Evolutionary conservation across 2,888 invertebrate genomes (phyloP), one percentile per base, ranked within the genome.

Genomic region (Leptopterna dolabrata): DNA sequence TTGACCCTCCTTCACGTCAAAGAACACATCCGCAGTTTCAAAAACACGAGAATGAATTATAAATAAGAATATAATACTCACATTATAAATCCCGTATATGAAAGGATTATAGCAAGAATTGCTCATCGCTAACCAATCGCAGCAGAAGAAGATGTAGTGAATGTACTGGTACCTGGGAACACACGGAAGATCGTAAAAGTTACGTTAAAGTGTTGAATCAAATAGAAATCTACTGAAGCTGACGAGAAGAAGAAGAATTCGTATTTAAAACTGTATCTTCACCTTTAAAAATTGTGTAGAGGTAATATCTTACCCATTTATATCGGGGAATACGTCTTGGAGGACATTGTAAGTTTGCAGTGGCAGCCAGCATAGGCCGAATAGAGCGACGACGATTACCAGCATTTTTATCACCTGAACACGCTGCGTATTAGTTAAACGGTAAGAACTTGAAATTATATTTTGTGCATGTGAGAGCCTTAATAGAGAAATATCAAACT

Each of bases 101-200:
- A 97, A 97, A 0, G 97, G 97, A 92, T 97, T 97, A 91, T 96
- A 96, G 92, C 97, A 97, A 87, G 96, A 96, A 91, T 97, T 97
- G 91, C 96, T 96, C 96, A 97, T 97, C 0, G 96, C 96, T 91
- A 97, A 92, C 96, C 96, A 96, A 92, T 97, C 97, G 91, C 95
- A 96, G 91, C 95, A 95, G 92, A 97, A 96, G 94, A 96, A 97
- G 88, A 97, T 93, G 78, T 97, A 95, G 92, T 97, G 96, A 91
- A 97, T 96, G 91, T 95, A 96, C 90, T 93, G 93, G 91, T 96
- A 96, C 90, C 95, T 95, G 93, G 47, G 93, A 93, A 85, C 30
- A 88, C 76, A 88, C 47, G 43, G 36, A 47, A 76, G 43, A 45
- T 9, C 11, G n/a, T 24, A 29, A 9, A n/a, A 73, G 36, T 29